These are phyloP conservation scores for Novumbra hubbsi DNA, from an alignment of 2,797 vertebrate species.

Conservation along the genomic window DNA sequence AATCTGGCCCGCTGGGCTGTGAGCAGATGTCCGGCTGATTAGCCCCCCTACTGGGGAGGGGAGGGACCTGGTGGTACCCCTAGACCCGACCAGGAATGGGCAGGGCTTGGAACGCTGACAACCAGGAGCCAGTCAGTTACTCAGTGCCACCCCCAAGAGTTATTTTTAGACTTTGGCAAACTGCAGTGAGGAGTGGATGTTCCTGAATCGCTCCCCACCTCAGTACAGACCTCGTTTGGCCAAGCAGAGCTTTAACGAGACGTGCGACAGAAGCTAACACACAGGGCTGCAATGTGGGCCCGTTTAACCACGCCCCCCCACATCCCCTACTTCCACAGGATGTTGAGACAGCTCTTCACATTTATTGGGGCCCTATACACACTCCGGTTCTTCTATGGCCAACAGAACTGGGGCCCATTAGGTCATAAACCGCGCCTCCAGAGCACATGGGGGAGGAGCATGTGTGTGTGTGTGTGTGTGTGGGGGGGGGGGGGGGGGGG, in stretches of 20 bases:
- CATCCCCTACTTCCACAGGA: conserved; percentile 32
- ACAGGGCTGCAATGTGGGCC: neutral
- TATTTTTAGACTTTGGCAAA: neutral
- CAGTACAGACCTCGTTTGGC: neutral
- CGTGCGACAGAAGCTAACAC: neutral
- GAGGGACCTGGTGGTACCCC: neutral
- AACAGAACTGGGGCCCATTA: conserved; percentile 42
- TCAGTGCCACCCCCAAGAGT: neutral
- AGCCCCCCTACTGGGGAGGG: conserved; percentile 32
- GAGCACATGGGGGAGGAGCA: too few species aligned
- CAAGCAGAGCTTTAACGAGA: neutral
- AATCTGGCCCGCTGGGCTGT: conserved; percentile 60
- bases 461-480: too few species aligned
- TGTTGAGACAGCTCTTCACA: conserved; percentile 48
- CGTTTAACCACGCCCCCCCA: neutral
- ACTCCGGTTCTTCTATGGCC: conserved; percentile 39
- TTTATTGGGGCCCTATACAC: conserved; percentile 27
- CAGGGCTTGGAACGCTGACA: neutral
- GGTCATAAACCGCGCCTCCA: too few species aligned
- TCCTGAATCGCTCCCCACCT: neutral
- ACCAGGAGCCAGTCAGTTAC: neutral
- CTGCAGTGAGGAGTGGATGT: neutral
- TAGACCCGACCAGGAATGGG: neutral
- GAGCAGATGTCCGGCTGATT: conserved; percentile 67
- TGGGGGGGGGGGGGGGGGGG: neutral